phyloP scores from a whole-genome alignment of 2,113 vertebrate genomes.

The Hoplias malabaricus region DNA sequence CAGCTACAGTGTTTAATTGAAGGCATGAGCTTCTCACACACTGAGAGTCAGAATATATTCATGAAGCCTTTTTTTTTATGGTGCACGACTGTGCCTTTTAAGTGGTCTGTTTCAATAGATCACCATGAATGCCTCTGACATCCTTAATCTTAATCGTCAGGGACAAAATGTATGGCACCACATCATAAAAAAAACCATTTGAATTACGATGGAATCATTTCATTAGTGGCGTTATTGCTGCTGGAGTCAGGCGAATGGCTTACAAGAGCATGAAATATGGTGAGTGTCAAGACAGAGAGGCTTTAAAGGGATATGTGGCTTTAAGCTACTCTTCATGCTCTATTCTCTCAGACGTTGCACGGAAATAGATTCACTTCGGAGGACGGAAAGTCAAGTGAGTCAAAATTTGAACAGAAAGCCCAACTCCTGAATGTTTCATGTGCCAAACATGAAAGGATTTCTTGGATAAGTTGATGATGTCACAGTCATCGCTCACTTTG shows the following conservation, averaged over 20 bases:
- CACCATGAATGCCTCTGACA: constrained; percentile 16
- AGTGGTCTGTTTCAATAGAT: neutral
- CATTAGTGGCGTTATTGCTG: constrained; percentile 1
- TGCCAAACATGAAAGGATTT: too few relatives aligned
- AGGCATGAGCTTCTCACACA: constrained; percentile 11
- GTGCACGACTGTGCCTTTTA: constrained; percentile 21
- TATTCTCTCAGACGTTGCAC: neutral
- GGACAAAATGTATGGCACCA: neutral
- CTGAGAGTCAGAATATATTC: constrained; percentile 10
- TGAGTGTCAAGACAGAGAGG: neutral
- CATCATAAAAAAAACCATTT: constrained; percentile 20
- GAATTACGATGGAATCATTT: constrained; percentile 34
- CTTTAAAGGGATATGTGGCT: neutral
- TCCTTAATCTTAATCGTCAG: constrained; percentile 37
- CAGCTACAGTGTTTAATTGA: neutral
- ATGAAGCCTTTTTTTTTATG: constrained; percentile 20
- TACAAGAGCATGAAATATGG: constrained; percentile 31
- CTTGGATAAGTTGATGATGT: too few relatives aligned
- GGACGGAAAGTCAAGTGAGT: neutral
- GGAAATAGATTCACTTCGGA: neutral
- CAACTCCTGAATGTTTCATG: neutral
- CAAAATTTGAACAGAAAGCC: neutral
- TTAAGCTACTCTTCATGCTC: neutral
- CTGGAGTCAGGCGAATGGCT: constrained; percentile 1
- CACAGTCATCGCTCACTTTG: too few relatives aligned